These are phyloP conservation scores for Thereva unica DNA, from an alignment of 2,888 invertebrate genomes.

Conservation along the genomic window DNA sequence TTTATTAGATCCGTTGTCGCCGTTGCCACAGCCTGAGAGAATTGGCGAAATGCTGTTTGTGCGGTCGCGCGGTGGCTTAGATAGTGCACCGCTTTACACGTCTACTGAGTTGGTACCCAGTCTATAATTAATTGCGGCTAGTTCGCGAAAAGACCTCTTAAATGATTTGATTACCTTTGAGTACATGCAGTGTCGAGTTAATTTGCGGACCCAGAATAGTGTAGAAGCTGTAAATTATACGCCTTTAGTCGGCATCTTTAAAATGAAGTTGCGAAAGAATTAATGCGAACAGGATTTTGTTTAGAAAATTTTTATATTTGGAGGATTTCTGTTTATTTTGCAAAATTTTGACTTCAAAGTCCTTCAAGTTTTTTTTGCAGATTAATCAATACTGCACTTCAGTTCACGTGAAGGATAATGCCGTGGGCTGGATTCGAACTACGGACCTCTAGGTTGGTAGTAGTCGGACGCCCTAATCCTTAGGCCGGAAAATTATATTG, in stretches of 20 bases:
- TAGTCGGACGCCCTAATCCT: no score
- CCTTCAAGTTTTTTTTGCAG: not conserved
- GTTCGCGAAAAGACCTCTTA: slow-evolving; percentile 30
- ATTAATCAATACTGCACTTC: no score
- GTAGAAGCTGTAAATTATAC: slow-evolving; percentile 12
- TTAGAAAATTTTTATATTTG: not conserved
- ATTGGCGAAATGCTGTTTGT: not conserved
- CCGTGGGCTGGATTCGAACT: no score
- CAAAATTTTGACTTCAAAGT: not conserved
- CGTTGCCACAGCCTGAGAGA: not conserved
- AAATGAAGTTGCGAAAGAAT: not conserved
- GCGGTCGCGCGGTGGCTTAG: slow-evolving; percentile 2
- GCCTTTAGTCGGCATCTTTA: slow-evolving; percentile 6
- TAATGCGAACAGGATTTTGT: not conserved
- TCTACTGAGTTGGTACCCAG: slow-evolving; percentile 11
- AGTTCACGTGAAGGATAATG: no score
- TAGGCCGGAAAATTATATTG: no score
- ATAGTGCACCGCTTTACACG: slow-evolving; percentile 2
- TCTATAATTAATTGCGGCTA: slow-evolving; percentile 30
- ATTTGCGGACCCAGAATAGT: not conserved
- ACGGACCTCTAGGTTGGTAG: no score
- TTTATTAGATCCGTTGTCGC: slow-evolving; percentile 26
- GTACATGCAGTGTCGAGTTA: slow-evolving; percentile 1
- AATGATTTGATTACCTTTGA: slow-evolving; percentile 30
- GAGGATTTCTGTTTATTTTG: not conserved